Conservation (phyloP, 2,113 vertebrate species). For the Mandrillus leucophaeus region DNA sequence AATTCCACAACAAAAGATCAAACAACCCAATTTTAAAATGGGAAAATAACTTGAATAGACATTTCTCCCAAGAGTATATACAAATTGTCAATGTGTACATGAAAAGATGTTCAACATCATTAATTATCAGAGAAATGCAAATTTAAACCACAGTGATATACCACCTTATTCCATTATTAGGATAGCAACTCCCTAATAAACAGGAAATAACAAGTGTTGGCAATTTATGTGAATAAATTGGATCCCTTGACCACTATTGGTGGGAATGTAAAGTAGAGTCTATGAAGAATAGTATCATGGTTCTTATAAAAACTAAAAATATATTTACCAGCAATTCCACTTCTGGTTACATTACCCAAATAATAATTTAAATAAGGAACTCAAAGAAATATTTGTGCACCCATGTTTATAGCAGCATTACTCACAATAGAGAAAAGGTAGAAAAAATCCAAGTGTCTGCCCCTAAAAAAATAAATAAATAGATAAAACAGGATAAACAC, state of each 20-base stretch:
- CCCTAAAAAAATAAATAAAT: neutral
- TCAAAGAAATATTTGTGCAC: neutral
- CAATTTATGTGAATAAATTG: neutral
- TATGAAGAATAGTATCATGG: neutral
- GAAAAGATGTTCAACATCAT: neutral
- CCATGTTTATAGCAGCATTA: neutral
- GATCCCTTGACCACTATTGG: neutral
- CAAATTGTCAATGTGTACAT: neutral
- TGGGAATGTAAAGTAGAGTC: neutral
- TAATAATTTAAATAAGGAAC: neutral
- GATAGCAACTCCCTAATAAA: neutral
- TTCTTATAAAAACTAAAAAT: neutral
- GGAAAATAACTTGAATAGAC: neutral
- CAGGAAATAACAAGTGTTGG: neutral
- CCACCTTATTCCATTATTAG: neutral
- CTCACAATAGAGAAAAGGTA: neutral
- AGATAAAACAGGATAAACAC: too few species aligned
- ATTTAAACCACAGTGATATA: neutral
- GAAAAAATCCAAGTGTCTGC: neutral
- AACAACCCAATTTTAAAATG: neutral
- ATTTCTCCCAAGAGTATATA: neutral
- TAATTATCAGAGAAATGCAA: too few species aligned
- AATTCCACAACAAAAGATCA: neutral
- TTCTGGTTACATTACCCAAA: neutral
- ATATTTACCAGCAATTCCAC: neutral